Base-by-base conservation (phyloP, 2,113 vertebrate genomes). In the Megaceryle torquata region DNA sequence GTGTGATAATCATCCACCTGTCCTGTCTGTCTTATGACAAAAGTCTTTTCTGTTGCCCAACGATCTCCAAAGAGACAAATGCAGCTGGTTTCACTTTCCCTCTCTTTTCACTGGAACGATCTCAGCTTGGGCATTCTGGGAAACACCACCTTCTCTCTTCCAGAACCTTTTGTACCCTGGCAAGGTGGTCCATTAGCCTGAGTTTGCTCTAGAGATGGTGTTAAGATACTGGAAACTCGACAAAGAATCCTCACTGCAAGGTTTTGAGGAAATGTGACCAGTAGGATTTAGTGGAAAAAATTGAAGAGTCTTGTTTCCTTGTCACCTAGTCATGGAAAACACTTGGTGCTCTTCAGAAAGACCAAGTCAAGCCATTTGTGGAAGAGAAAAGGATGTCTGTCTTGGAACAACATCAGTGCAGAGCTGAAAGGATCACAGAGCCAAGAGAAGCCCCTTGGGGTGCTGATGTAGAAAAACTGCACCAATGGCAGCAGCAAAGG, bases 381-480 rank as follows among this genome's bases (percentile, higher is more conserved):
- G 76, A 64, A 80, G 63, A 68, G 60, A 17, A 20, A 9, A 48
- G 51, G 22, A 1, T 15, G 12, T 63, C n/a, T 71, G 2, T 54
- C 41, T 72, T 82, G 75, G 44, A 81, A 39, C 10, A 46, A 7
- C 35, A 57, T 29, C 56, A 59, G 0, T 4, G 7, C 29, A 15
- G 65, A 46, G 12, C 29, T 72, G 51, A 44, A 61, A 48, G 65
- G 57, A 26, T 60, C 53, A n/a, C 13, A 57, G 44, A 72, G 25
- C 54, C 17, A 51, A 16, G 60, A 61, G 64, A 68, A 70, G n/a
- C n/a, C n/a, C 18, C 35, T 59, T 10, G 26, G 20, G n/a, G 41
- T 37, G 25, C 50, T 2, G 0, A 6, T 11, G 29, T 25, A 20
- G 41, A 19, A 50, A 60, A 3, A 21, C 14, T 63, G 37, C 0